Conservation (phyloP, 2,888 invertebrate species). For the Oasisia sp. region DNA sequence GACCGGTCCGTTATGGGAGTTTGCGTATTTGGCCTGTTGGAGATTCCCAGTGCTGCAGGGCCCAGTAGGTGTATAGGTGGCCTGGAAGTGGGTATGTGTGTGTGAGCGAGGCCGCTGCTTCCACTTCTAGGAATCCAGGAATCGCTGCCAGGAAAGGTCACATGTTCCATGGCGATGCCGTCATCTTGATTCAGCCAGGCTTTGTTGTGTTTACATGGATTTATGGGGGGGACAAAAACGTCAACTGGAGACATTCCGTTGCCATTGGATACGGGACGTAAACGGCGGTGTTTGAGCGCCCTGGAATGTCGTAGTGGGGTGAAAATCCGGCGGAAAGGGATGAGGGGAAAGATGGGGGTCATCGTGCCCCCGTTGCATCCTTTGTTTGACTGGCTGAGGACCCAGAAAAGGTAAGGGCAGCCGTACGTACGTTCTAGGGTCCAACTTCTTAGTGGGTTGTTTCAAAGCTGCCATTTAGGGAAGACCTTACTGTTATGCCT, state of each 20-base stretch:
- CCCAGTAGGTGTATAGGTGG: background rate
- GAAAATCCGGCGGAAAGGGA: background rate
- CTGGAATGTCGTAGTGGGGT: background rate
- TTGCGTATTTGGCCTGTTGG: background rate
- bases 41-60: background rate
- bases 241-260: background rate
- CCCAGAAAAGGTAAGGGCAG: background rate
- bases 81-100: background rate
- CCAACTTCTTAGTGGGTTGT: background rate
- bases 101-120: background rate
- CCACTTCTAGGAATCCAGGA: slow-evolving; percentile 2
- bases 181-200: background rate
- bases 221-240: background rate
- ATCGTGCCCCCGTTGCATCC: background rate
- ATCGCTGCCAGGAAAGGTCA: background rate
- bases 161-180: background rate
- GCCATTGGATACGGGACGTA: background rate
- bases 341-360: background rate
- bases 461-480: background rate
- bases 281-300: background rate
- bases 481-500: background rate
- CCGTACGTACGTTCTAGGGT: background rate
- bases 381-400: background rate
- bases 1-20: background rate
- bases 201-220: slow-evolving; percentile 12